Evolutionary conservation across 2,888 invertebrate genomes (phyloP).

Genomic region (Ochropacha duplaris): DNA sequence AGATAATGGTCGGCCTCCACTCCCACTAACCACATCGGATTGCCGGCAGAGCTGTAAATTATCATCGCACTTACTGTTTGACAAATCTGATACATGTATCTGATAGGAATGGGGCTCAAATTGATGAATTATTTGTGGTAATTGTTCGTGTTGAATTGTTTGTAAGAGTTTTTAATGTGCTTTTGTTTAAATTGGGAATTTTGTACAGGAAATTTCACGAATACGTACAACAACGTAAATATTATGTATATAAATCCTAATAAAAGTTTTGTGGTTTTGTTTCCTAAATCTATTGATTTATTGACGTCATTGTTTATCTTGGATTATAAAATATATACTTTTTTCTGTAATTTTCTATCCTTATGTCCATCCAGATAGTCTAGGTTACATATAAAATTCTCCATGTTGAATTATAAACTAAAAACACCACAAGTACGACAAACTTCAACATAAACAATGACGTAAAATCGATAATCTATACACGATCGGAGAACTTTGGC

Average conservation of each 20-base stretch:
- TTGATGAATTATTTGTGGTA: constrained; percentile 1
- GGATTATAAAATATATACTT: no score
- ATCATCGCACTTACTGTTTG: constrained; percentile 1
- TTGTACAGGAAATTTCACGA: not conserved
- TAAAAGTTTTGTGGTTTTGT: no score
- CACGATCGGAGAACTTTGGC: not conserved
- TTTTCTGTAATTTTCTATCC: no score
- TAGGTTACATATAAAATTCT: not conserved
- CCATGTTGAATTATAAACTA: not conserved
- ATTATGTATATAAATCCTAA: no score
- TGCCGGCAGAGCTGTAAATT: constrained; percentile 2
- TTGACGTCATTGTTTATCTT: no score
- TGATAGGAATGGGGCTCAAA: not conserved
- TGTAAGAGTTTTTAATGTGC: not conserved
- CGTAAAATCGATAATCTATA: not conserved
- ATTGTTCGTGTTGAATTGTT: not conserved
- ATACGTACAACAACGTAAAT: no score
- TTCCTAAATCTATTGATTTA: no score
- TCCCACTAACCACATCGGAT: constrained; percentile 5
- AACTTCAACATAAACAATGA: not conserved
- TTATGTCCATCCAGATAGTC: not conserved
- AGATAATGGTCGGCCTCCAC: not conserved
- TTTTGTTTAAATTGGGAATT: not conserved
- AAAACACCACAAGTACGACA: not conserved
- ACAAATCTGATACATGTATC: constrained; percentile 3